phyloP scores from a whole-genome alignment of 2,888 invertebrate genomes.

The Athrips mouffetella region DNA sequence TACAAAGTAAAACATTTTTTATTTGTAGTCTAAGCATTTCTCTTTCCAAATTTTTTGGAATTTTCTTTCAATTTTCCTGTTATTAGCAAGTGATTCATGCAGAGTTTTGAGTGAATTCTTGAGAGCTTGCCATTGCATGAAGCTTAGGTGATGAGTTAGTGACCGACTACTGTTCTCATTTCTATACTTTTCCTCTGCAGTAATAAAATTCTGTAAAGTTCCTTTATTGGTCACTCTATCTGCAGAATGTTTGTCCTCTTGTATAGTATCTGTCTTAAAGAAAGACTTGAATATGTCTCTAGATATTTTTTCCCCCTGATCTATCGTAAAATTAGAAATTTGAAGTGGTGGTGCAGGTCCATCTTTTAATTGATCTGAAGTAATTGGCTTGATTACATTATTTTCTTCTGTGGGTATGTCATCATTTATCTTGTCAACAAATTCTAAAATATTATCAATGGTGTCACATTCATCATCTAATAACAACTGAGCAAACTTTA shows the following conservation, averaged over 20 bases:
- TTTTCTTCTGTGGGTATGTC: slow-evolving; percentile 7
- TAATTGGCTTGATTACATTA: too few species aligned
- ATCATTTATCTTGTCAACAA: slow-evolving; percentile 52
- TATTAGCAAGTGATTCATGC: slow-evolving; percentile 37
- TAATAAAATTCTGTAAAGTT: slow-evolving; percentile 49
- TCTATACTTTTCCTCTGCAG: slow-evolving; percentile 54
- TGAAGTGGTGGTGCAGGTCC: slow-evolving; percentile 19
- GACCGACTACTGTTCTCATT: slow-evolving; percentile 45
- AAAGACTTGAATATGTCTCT: slow-evolving; percentile 40
- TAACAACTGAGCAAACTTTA: slow-evolving; percentile 35
- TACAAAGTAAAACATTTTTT: slow-evolving; percentile 43
- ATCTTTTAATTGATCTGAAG: slow-evolving; percentile 13
- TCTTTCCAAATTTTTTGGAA: slow-evolving; percentile 63
- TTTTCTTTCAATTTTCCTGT: slow-evolving; percentile 57
- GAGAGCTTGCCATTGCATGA: slow-evolving; percentile 77
- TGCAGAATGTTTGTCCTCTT: slow-evolving; percentile 37
- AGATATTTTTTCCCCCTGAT: slow-evolving; percentile 44
- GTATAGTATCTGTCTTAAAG: slow-evolving; percentile 23
- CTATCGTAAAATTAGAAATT: slow-evolving; percentile 27
- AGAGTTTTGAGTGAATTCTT: slow-evolving; percentile 55
- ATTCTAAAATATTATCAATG: slow-evolving; percentile 54
- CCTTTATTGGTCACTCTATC: slow-evolving; percentile 44
- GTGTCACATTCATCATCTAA: slow-evolving; percentile 41
- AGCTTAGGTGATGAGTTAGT: slow-evolving; percentile 63
- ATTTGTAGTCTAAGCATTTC: slow-evolving; percentile 61